Conservation (phyloP, 2,888 invertebrate species). For the Aphrophora alni region DNA sequence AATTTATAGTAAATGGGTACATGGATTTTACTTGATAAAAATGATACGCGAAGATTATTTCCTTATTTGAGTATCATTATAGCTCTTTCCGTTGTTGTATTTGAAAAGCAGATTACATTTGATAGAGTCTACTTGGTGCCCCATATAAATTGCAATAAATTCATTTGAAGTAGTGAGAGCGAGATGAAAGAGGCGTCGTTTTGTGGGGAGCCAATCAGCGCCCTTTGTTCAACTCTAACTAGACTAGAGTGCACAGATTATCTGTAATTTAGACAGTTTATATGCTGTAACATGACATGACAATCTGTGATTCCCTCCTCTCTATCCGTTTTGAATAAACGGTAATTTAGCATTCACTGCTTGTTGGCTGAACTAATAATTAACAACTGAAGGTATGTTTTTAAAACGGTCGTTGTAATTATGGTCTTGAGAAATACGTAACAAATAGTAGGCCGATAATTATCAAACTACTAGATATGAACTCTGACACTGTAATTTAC, state of each 20-base stretch:
- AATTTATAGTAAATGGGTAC: too few species aligned
- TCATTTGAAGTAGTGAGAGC: not conserved
- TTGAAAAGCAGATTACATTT: too few species aligned
- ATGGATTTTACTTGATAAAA: too few species aligned
- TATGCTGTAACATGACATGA: not conserved
- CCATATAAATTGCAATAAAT: not conserved
- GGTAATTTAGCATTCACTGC: not conserved
- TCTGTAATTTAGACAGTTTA: slow-evolving; percentile 9
- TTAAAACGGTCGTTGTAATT: too few species aligned
- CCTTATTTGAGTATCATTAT: too few species aligned
- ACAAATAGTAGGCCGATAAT: too few species aligned
- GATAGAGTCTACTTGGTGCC: not conserved
- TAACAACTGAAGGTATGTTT: too few species aligned
- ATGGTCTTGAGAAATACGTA: too few species aligned
- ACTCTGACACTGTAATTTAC: too few species aligned
- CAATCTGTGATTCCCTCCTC: not conserved
- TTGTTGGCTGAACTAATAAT: not conserved
- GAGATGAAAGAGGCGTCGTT: not conserved
- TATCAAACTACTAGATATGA: too few species aligned
- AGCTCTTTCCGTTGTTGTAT: too few species aligned
- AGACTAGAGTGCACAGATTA: slow-evolving; percentile 6
- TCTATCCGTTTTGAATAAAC: not conserved
- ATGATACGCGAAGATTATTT: too few species aligned
- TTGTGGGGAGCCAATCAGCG: not conserved
- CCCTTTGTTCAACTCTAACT: slow-evolving; percentile 6